Percentiles rank a stretch among this genome's conserved stretches.
Evolutionary conservation across 2,888 invertebrate species (phyloP).

Genomic region (Carpatolechia fugitivella): DNA sequence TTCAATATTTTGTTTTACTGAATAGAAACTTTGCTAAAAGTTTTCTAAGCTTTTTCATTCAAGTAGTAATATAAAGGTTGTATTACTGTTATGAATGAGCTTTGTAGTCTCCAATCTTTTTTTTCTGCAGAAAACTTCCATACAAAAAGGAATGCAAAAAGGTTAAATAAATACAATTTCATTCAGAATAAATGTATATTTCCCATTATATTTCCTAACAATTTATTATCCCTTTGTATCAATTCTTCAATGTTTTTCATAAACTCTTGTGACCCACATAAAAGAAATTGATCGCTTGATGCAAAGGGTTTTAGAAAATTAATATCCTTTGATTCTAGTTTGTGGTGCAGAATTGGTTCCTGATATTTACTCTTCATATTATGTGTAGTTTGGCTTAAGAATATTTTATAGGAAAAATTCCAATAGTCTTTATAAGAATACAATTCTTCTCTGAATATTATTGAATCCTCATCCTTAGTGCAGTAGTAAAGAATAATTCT

Average conservation of each 20-base stretch:
- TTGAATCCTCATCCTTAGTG: slow-evolving; percentile 74
- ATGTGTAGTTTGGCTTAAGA: slow-evolving; percentile 54
- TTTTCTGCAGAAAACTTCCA: too few relatives aligned
- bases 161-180: neutral
- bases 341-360: slow-evolving; percentile 66
- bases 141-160: too few relatives aligned
- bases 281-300: slow-evolving; percentile 63
- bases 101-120: too few relatives aligned
- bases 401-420: slow-evolving; percentile 86
- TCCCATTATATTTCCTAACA: slow-evolving; percentile 45
- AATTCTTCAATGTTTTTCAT: slow-evolving; percentile 63
- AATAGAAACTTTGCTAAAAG: too few relatives aligned
- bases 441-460: slow-evolving; percentile 82
- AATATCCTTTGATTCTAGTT: slow-evolving; percentile 54
- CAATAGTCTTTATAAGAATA: slow-evolving; percentile 81
- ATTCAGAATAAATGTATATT: slow-evolving; percentile 57
- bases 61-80: too few relatives aligned
- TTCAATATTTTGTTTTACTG: too few relatives aligned
- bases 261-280: slow-evolving; percentile 82
- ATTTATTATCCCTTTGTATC: slow-evolving; percentile 38
- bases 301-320: slow-evolving; percentile 44
- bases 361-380: slow-evolving; percentile 58
- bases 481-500: slow-evolving; percentile 81
- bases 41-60: too few relatives aligned
- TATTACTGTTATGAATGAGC: too few relatives aligned